Evolutionary conservation across 1,140 invertebrate genomes (phyloP).

Genomic region (Bombyx mandarina): DNA sequence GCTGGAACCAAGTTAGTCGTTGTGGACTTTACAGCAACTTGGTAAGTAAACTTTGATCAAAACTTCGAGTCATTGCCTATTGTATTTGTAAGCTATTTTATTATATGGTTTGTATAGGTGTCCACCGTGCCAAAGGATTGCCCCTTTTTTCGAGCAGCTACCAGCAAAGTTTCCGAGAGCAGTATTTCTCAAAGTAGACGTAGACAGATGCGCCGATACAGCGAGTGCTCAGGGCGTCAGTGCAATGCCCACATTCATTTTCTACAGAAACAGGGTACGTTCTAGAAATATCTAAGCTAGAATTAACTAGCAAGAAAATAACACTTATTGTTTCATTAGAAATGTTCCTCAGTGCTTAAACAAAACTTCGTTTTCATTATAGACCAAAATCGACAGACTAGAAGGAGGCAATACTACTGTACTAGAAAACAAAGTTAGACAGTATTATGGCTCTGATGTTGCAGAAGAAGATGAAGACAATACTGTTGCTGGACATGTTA

Average conservation of each 20-base stretch:
- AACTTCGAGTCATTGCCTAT: conserved; percentile 38
- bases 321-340: too few relatives aligned
- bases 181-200: conserved; percentile 96
- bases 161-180: conserved; percentile 89
- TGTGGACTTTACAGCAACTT: conserved; percentile 93
- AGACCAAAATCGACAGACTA: conserved; percentile 84
- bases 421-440: conserved; percentile 91
- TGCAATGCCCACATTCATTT: conserved; percentile 98
- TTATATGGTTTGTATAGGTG: conserved; percentile 77
- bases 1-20: conserved; percentile 92
- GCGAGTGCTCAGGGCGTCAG: conserved; percentile 88
- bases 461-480: conserved; percentile 75
- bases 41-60: conserved; percentile 74
- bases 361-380: conserved; percentile 29
- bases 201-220: conserved; percentile 89
- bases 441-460: conserved; percentile 84
- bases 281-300: not conserved
- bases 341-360: not conserved
- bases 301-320: not conserved
- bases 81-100: conserved; percentile 13
- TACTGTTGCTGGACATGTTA: conserved; percentile 84
- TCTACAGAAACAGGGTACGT: conserved; percentile 87
- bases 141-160: conserved; percentile 90
- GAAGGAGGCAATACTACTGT: conserved; percentile 87
- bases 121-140: conserved; percentile 94